A percentile compares a stretch with the other conserved stretches of the same genome.
Conservation (phyloP, 2,797 vertebrate species). For the Enteromius paludinosus region DNA sequence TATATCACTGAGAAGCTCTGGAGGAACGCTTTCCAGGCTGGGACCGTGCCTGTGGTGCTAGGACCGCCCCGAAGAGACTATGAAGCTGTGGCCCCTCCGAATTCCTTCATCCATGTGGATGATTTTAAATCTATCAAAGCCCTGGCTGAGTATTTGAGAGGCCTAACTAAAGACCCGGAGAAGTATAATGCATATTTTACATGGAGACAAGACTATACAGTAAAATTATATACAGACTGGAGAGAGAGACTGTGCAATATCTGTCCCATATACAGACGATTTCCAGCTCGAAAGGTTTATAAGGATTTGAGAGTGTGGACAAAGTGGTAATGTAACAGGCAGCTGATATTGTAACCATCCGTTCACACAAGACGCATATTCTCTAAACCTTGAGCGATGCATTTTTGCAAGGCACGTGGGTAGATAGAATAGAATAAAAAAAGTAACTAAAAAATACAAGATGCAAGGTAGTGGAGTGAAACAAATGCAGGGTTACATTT, state of each 20-base stretch:
- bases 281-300: slow-evolving; percentile 77
- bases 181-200: slow-evolving; percentile 80
- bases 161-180: slow-evolving; percentile 73
- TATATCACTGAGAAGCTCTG: slow-evolving; percentile 98
- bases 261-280: slow-evolving; percentile 72
- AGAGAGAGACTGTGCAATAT: slow-evolving; percentile 86
- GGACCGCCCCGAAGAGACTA: slow-evolving; percentile 84
- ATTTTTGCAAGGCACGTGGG: no score
- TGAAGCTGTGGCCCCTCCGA: slow-evolving; percentile 78
- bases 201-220: slow-evolving; percentile 77
- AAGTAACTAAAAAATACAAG: not conserved
- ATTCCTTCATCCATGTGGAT: slow-evolving; percentile 89
- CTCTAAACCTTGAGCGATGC: not conserved
- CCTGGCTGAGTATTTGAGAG: slow-evolving; percentile 78
- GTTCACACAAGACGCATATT: not conserved
- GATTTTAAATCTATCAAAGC: slow-evolving; percentile 82
- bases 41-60: slow-evolving; percentile 87
- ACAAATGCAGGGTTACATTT: not conserved
- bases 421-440: not conserved
- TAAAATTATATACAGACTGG: slow-evolving; percentile 84
- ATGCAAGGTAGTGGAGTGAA: not conserved
- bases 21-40: slow-evolving; percentile 83
- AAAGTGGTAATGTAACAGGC: slow-evolving; percentile 4
- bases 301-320: slow-evolving; percentile 78
- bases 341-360: not conserved